These are phyloP conservation scores for Silurus meridionalis DNA, from an alignment of 2,113 vertebrate genomes.

Conservation along the genomic window DNA sequence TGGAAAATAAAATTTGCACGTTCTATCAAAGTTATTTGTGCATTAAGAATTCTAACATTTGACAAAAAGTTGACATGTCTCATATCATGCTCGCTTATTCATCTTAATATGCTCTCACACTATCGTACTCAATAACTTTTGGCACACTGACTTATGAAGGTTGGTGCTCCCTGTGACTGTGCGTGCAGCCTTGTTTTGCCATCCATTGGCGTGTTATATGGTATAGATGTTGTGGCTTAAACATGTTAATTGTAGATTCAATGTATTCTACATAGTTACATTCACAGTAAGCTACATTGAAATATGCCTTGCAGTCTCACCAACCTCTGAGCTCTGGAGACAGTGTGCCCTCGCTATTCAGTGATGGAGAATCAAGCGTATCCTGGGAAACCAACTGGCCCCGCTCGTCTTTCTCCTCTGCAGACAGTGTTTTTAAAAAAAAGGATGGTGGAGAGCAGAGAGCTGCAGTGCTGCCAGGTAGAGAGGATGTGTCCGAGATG, in stretches of 20 bases:
- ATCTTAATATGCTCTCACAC: neutral
- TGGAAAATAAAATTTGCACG: neutral
- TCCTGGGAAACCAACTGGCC: constrained; percentile 67
- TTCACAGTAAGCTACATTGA: neutral
- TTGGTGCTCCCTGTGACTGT: too few relatives aligned
- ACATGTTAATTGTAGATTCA: neutral
- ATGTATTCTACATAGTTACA: neutral
- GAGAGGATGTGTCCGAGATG: constrained; percentile 69
- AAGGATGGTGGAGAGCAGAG: constrained; percentile 68
- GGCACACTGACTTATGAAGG: too few relatives aligned
- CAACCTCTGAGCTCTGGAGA: constrained; percentile 63
- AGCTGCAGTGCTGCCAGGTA: constrained; percentile 69
- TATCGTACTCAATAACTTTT: too few relatives aligned
- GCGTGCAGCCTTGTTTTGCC: too few relatives aligned
- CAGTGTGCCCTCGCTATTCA: constrained; percentile 72
- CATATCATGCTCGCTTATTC: neutral
- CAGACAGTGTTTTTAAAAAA: constrained; percentile 21
- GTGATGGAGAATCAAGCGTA: constrained; percentile 68
- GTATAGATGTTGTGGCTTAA: neutral
- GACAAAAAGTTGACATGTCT: too few relatives aligned
- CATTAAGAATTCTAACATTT: neutral
- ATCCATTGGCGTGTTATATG: too few relatives aligned
- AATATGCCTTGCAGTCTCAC: constrained; percentile 54
- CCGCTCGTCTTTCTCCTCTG: constrained; percentile 53
- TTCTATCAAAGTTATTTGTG: too few relatives aligned